Evolutionary conservation across 2,888 invertebrate genomes (phyloP).

Genomic region (Drosophila acutilabella): DNA sequence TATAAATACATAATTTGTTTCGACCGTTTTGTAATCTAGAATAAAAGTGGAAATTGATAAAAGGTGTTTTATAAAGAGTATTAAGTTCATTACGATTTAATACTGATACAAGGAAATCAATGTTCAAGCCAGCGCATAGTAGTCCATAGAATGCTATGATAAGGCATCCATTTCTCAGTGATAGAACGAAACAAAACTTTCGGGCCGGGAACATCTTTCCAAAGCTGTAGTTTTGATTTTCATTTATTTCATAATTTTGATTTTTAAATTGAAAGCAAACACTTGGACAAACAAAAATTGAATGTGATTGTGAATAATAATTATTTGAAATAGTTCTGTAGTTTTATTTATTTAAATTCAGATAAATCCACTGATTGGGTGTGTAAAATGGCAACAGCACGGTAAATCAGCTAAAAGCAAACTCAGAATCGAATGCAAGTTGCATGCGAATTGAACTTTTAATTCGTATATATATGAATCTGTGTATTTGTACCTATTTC

Average conservation of each 20-base stretch:
- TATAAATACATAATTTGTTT: conserved; percentile 6
- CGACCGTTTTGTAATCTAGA: not conserved
- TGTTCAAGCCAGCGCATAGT: conserved; percentile 10
- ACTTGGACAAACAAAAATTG: not conserved
- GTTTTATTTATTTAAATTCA: not conserved
- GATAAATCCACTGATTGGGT: not conserved
- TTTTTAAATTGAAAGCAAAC: conserved; percentile 7
- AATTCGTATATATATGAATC: conserved; percentile 4
- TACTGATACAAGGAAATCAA: conserved; percentile 12
- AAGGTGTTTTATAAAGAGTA: accelerated
- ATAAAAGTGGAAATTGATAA: not conserved
- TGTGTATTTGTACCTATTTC: not conserved
- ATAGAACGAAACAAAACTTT: conserved; percentile 6
- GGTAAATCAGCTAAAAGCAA: conserved; percentile 29
- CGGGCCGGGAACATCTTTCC: not conserved
- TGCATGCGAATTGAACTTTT: conserved; percentile 51
- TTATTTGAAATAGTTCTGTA: not conserved
- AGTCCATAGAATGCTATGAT: conserved; percentile 3
- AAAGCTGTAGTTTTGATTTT: not conserved
- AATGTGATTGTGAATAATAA: too few species aligned
- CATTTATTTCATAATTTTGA: conserved; percentile 1
- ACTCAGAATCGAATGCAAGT: conserved; percentile 53
- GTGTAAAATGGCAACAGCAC: not conserved
- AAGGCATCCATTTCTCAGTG: conserved; percentile 8
- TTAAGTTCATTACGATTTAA: conserved; percentile 5